Percentiles rank a stretch among this genome's conserved stretches.
Evolutionary conservation across 2,797 vertebrate species (phyloP).

Genomic region (Malurus splendens): DNA sequence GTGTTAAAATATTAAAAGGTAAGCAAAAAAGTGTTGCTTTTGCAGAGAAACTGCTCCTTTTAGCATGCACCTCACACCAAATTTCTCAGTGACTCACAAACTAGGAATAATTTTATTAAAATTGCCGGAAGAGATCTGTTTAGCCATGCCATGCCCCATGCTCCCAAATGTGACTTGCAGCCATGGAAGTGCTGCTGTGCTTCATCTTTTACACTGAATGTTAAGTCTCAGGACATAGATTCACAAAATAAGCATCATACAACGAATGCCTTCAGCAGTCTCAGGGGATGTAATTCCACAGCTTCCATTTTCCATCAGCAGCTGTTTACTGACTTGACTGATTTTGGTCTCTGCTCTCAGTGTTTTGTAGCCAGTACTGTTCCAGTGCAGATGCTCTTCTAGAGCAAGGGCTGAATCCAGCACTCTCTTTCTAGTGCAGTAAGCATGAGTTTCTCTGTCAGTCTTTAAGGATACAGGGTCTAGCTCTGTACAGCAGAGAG

Average conservation of each 20-base stretch:
- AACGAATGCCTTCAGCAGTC: neutral
- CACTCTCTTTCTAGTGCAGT: neutral
- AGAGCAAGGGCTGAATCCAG: neutral
- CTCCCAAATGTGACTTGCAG: neutral
- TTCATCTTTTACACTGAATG: neutral
- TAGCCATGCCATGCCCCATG: neutral
- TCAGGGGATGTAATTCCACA: neutral
- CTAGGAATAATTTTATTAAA: neutral
- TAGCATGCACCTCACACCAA: neutral
- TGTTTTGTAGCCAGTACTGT: neutral
- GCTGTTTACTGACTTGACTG: neutral
- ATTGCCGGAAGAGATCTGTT: fast-evolving
- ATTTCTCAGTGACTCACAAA: neutral
- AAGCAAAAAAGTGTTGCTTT: neutral
- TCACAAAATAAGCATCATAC: neutral
- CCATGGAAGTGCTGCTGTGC: neutral
- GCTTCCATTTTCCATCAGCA: neutral
- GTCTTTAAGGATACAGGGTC: neutral
- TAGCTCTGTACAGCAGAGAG: neutral
- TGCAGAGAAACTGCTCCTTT: neutral
- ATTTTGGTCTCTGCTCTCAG: neutral
- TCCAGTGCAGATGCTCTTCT: neutral
- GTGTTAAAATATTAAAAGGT: neutral
- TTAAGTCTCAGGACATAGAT: neutral
- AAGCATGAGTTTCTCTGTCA: neutral